Base-by-base conservation (phyloP, 2,888 invertebrate genomes). In the Aquatica leii region DNA sequence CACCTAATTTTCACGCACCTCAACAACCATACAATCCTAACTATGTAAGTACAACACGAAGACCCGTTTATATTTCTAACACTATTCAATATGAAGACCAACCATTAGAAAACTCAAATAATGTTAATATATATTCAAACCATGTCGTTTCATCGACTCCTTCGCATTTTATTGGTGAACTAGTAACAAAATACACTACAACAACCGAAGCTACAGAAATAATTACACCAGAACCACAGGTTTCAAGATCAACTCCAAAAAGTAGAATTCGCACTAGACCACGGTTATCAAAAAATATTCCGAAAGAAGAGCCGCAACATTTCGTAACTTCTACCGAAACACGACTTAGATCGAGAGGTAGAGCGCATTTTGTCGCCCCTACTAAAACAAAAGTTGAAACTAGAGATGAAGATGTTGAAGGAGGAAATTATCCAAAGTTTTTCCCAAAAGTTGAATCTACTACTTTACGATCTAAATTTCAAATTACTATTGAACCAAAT, bases 301-400 rank as follows among this genome's bases (percentile, higher is more conserved):
- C 55, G 66, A 66, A 53, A 48, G 48, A 41, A 53, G 43, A n/a
- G 40, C 65, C n/a, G 40, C 67, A 8, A 37, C 56, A 35, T 59
- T 55, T 20, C 3, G 4, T 1, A 14, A 4, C 52, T 1, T 3
- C 37, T 0, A 3, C 15, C 2, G 18, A 43, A 14, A 59, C 66
- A 17, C 65, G 34, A 1, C 4, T 78, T 11, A 82, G 86, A 72
- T 82, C 78, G 1, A 80, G 87, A 73, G 87, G 87, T 1, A 82
- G 84, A 17, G 76, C 84, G 2, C 86, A 87, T 60, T 87, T 81
- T 70, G 85, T 82, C 70, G 76, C 80, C 6, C 84, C 84, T 34
- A 80, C 34, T 3, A 12, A 12, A 6, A 35, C n/a, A 1, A 34
- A n/a, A 34, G 31, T 11, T 15, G 37, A 74, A 51, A 71, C 69